phyloP scores from a whole-genome alignment of 2,888 invertebrate species.

The Melanotus villosus region DNA sequence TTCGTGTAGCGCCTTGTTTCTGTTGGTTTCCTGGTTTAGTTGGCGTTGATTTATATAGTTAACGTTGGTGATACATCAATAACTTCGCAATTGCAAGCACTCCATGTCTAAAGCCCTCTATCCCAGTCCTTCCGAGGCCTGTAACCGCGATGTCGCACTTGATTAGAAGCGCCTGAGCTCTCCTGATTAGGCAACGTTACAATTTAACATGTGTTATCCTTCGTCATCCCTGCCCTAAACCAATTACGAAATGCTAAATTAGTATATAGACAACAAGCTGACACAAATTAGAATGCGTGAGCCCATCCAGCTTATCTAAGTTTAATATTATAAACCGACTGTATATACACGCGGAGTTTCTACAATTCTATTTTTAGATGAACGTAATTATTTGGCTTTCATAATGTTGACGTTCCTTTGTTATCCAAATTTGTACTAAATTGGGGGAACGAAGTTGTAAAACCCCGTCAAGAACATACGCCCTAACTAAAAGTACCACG shows the following conservation, averaged over 20 bases:
- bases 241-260: constrained; percentile 42
- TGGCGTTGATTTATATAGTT: constrained; percentile 15
- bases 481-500: background rate
- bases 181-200: constrained; percentile 40
- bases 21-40: background rate
- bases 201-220: constrained; percentile 44
- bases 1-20: constrained; percentile 8
- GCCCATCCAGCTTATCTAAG: constrained; percentile 23
- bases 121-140: constrained; percentile 14
- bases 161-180: constrained; percentile 44
- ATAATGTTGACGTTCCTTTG: background rate
- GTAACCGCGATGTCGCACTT: constrained; percentile 42
- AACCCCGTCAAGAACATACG: constrained; percentile 13
- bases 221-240: constrained; percentile 39
- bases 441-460: constrained; percentile 13
- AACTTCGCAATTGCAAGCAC: constrained; percentile 11
- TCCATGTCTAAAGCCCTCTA: constrained; percentile 3
- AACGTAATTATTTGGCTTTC: constrained; percentile 17
- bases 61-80: constrained; percentile 18
- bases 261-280: constrained; percentile 40
- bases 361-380: background rate
- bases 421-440: background rate
- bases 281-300: constrained; percentile 33
- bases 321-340: constrained; percentile 24
- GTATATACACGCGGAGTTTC: background rate